These are phyloP conservation scores for Orchestes rusci DNA, from an alignment of 2,888 invertebrate genomes.

Conservation along the genomic window DNA sequence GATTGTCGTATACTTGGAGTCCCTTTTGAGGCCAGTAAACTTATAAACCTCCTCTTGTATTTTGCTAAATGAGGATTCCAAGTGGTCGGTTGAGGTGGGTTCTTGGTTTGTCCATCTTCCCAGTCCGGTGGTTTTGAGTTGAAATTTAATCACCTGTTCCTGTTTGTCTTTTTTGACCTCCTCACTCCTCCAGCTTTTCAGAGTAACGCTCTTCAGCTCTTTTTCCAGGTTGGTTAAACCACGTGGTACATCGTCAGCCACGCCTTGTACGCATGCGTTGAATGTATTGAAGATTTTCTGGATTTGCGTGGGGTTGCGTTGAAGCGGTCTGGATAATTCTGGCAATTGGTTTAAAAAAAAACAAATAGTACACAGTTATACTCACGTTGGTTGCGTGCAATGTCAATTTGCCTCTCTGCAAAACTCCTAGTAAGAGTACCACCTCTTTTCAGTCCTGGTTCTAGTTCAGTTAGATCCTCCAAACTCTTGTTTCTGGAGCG, in stretches of 20 bases:
- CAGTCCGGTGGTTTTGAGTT: conserved; percentile 6
- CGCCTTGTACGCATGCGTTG: conserved; percentile 13
- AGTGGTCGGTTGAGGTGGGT: too few species aligned
- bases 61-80: too few species aligned
- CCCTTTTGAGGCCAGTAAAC: too few species aligned
- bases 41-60: too few species aligned
- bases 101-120: neutral
- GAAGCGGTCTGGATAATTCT: conserved; percentile 7
- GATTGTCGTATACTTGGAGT: too few species aligned
- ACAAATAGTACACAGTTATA: too few species aligned
- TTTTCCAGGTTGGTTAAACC: too few species aligned
- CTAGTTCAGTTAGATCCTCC: neutral
- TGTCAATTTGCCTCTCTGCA: conserved; percentile 17
- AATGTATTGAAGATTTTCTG: conserved; percentile 20
- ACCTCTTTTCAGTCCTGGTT: neutral
- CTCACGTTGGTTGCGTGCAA: conserved; percentile 14
- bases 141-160: conserved; percentile 5
- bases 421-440: conserved; percentile 8
- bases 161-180: too few species aligned
- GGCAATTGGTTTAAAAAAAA: neutral
- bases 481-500: conserved; percentile 8
- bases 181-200: too few species aligned
- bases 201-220: conserved; percentile 7
- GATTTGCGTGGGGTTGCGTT: conserved; percentile 16
- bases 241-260: too few species aligned